phyloP scores from a whole-genome alignment of 2,888 invertebrate species.

The Pandemis heparana region DNA sequence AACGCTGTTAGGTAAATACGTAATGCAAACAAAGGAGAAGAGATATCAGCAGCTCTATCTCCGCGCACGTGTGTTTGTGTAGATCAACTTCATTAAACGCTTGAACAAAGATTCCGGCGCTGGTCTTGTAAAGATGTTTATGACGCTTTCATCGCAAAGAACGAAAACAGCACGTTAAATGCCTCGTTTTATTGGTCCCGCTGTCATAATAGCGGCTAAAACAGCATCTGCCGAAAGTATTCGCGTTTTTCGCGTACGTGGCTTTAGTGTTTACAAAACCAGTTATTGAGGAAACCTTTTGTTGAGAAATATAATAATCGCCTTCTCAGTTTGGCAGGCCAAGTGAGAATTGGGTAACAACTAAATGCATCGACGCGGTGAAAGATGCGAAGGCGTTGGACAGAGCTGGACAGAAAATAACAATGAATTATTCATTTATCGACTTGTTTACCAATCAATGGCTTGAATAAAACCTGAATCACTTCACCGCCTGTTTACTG shows the following conservation, averaged over 20 bases:
- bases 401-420: constrained; percentile 38
- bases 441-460: constrained; percentile 43
- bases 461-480: constrained; percentile 31
- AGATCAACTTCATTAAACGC: constrained; percentile 53
- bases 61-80: constrained; percentile 71
- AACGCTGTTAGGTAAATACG: constrained; percentile 63
- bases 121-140: constrained; percentile 30
- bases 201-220: constrained; percentile 55
- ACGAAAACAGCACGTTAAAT: constrained; percentile 51
- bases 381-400: constrained; percentile 35
- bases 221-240: constrained; percentile 60
- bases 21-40: constrained; percentile 64
- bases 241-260: constrained; percentile 48
- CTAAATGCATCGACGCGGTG: constrained; percentile 52
- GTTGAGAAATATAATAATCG: constrained; percentile 52
- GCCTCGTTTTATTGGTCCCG: constrained; percentile 49
- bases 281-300: constrained; percentile 58
- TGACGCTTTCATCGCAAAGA: constrained; percentile 43
- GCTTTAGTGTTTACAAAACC: constrained; percentile 59
- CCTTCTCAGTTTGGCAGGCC: constrained; percentile 47
- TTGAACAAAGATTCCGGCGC: constrained; percentile 50
- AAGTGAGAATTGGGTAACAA: constrained; percentile 51
- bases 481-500: constrained; percentile 12
- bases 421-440: constrained; percentile 44
- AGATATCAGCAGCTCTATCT: constrained; percentile 62